Percentiles rank a stretch among this genome's conserved stretches.
phyloP scores from a whole-genome alignment of 2,888 invertebrate genomes.

The Habroteleia sp. region DNA sequence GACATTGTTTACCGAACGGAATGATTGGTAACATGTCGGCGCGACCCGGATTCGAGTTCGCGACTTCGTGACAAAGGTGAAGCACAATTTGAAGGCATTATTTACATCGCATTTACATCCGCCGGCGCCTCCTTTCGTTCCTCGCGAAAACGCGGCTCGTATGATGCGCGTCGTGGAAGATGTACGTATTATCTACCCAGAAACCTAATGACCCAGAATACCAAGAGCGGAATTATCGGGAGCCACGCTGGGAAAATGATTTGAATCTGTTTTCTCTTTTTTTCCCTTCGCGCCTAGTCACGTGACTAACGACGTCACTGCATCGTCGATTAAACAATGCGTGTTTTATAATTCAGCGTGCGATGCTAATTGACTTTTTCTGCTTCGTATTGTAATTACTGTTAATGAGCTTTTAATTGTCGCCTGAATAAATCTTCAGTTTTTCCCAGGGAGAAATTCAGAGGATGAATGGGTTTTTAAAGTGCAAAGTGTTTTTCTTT shows the following conservation, averaged over 20 bases:
- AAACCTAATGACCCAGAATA: constrained; percentile 64
- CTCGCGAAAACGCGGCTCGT: constrained; percentile 45
- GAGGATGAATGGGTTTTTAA: too few species aligned
- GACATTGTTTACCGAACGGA: constrained; percentile 41
- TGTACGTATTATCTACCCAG: constrained; percentile 54
- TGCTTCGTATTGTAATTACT: constrained; percentile 16
- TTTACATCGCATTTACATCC: constrained; percentile 66
- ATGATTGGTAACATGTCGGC: constrained; percentile 62
- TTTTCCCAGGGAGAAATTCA: constrained; percentile 18
- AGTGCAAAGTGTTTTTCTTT: too few species aligned
- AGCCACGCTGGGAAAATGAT: constrained; percentile 59
- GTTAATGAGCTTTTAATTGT: constrained; percentile 49
- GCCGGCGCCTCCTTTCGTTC: constrained; percentile 39
- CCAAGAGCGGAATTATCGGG: constrained; percentile 46
- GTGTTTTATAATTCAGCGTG: constrained; percentile 20
- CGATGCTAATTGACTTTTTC: constrained; percentile 43
- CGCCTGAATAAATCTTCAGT: constrained; percentile 4
- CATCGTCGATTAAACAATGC: constrained; percentile 47
- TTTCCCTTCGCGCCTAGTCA: constrained; percentile 15
- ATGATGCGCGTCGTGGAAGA: constrained; percentile 58
- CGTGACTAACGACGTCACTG: constrained; percentile 9
- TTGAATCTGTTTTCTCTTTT: constrained; percentile 53
- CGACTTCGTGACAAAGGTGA: constrained; percentile 73
- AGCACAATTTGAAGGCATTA: constrained; percentile 61
- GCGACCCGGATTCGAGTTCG: constrained; percentile 75